Conservation (phyloP, 2,113 vertebrate genomes). For the Gila orcuttii region DNA sequence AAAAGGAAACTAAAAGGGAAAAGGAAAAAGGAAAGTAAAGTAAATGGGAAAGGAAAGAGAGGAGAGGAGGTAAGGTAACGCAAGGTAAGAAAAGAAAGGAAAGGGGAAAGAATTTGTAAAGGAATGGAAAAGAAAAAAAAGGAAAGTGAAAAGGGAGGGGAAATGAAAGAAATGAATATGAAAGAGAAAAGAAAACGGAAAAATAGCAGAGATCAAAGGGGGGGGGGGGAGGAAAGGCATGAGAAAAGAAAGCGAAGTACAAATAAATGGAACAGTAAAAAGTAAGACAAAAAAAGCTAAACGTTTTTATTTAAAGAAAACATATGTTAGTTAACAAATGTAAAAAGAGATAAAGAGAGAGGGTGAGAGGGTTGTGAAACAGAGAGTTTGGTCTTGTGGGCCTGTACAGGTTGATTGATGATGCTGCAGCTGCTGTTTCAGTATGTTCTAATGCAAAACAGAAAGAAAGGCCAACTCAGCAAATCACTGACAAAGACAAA, state of each 20-base stretch:
- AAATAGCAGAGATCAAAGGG: background rate
- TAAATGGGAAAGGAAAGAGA: background rate
- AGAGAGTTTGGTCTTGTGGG: conserved; percentile 46
- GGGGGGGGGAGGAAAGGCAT: too few relatives aligned
- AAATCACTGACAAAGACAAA: conserved; percentile 71
- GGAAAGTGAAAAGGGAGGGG: background rate
- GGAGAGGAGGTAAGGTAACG: background rate
- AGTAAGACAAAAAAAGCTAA: background rate
- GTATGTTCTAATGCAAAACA: conserved; percentile 57
- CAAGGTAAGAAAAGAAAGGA: background rate
- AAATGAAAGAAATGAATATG: background rate
- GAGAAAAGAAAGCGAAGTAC: background rate
- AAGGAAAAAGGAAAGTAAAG: background rate
- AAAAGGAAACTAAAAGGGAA: background rate
- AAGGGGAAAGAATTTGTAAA: background rate
- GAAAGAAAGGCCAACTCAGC: conserved; percentile 69
- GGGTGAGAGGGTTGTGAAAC: conserved; percentile 32
- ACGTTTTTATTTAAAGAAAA: background rate
- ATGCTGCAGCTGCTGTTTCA: conserved; percentile 28
- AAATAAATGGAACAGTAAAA: background rate
- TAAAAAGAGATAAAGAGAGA: conserved; percentile 22
- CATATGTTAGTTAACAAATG: background rate
- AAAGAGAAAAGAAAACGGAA: background rate
- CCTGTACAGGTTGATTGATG: conserved; percentile 66
- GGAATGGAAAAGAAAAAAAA: background rate